Percentiles rank a stretch among this genome's conserved stretches.
Evolutionary conservation across 1,140 invertebrate species (phyloP).

Genomic region (Vollenhovia emeryi): DNA sequence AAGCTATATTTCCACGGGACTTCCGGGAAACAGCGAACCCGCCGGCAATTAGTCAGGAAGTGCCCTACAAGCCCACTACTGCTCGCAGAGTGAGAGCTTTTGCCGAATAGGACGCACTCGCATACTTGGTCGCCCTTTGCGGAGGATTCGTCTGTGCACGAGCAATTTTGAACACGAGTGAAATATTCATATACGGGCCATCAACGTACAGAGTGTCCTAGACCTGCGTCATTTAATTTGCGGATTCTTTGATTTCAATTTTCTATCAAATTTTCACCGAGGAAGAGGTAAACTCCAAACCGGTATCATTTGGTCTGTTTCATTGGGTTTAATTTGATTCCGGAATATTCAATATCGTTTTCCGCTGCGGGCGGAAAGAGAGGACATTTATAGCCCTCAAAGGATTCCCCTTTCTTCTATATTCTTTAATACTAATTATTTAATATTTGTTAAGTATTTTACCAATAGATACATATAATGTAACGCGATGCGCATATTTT

Average conservation of each 20-base stretch:
- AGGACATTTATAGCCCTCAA: not conserved
- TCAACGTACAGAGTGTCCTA: not conserved
- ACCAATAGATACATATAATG: not conserved
- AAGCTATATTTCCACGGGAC: constrained; percentile 76
- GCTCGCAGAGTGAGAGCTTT: constrained; percentile 64
- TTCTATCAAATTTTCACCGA: not conserved
- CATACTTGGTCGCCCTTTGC: constrained; percentile 53
- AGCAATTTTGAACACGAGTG: constrained; percentile 37
- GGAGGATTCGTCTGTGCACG: constrained; percentile 19
- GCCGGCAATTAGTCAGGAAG: constrained; percentile 78
- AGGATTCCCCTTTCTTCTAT: not conserved
- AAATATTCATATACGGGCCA: constrained; percentile 36
- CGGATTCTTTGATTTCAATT: constrained; percentile 24
- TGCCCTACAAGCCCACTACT: constrained; percentile 73
- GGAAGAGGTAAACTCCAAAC: not conserved
- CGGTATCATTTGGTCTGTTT: not conserved
- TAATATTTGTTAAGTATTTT: too few relatives aligned
- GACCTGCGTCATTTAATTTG: constrained; percentile 4
- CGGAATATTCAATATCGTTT: not conserved
- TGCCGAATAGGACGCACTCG: constrained; percentile 61
- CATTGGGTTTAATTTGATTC: constrained; percentile 8
- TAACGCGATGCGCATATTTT: not conserved
- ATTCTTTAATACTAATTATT: too few relatives aligned
- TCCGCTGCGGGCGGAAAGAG: not conserved
- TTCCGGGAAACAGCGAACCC: constrained; percentile 71